Evolutionary conservation across 2,113 vertebrate genomes (phyloP).

Genomic region (Pleuronectes platessa): DNA sequence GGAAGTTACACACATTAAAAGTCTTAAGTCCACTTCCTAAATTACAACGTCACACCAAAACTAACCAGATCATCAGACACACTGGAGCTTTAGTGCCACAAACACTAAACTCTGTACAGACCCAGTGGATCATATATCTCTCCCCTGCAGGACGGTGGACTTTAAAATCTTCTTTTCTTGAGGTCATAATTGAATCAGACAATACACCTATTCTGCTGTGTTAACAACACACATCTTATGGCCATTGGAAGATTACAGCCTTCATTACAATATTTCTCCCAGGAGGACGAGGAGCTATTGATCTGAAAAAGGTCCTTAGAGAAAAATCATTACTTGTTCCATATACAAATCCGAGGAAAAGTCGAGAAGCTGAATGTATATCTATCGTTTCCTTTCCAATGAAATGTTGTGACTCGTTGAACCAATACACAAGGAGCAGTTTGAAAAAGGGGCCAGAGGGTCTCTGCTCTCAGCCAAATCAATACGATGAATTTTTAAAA

Average conservation of each 20-base stretch:
- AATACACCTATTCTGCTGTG: background rate
- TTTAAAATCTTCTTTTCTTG: too few species aligned
- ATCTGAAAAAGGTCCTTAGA: conserved; percentile 20
- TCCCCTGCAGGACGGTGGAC: too few species aligned
- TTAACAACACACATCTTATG: background rate
- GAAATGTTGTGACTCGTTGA: conserved; percentile 50
- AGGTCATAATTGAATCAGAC: background rate
- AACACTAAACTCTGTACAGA: too few species aligned
- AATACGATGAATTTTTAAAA: conserved; percentile 75
- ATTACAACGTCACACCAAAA: too few species aligned
- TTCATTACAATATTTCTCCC: conserved; percentile 10
- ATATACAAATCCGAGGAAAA: conserved; percentile 2
- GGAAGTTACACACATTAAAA: too few species aligned
- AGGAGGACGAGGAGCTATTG: conserved; percentile 12
- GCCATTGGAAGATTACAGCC: conserved; percentile 1
- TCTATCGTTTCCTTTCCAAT: conserved; percentile 7
- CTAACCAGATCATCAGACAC: too few species aligned
- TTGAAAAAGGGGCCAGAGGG: conserved; percentile 38
- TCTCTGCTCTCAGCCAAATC: conserved; percentile 64
- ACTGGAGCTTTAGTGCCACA: too few species aligned
- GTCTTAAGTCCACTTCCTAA: too few species aligned
- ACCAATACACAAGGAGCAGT: conserved; percentile 39
- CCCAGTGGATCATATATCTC: too few species aligned
- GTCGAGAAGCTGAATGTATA: background rate
- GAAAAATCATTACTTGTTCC: conserved; percentile 8